A percentile compares a stretch with the other conserved stretches of the same genome.
Evolutionary conservation across 2,888 invertebrate genomes (phyloP).

Genomic region (Smittia sp.): DNA sequence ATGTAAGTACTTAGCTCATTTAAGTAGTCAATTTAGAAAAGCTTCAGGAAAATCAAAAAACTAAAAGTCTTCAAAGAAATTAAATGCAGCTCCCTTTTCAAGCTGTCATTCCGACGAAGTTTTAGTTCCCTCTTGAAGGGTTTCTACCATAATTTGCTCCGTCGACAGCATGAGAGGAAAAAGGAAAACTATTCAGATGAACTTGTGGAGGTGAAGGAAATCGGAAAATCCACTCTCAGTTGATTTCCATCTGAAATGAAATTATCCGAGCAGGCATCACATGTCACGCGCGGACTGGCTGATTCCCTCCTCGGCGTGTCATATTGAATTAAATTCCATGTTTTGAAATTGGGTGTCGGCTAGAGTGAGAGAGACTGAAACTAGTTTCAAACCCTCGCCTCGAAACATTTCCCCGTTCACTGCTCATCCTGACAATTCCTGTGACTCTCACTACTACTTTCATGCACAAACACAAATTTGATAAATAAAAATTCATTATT

Average conservation of each 20-base stretch:
- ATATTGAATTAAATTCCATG: constrained; percentile 18
- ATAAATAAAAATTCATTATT: constrained; percentile 23
- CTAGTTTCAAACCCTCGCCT: neutral
- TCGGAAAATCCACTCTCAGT: neutral
- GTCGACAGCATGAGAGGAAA: neutral
- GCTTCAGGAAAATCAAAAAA: too few species aligned
- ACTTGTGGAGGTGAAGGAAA: neutral
- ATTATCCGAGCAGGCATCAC: neutral
- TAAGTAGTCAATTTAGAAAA: too few species aligned
- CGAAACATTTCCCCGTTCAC: neutral
- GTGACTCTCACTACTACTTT: neutral
- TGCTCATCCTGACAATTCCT: neutral
- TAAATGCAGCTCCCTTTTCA: too few species aligned
- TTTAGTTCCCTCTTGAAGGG: too few species aligned
- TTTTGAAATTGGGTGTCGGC: neutral
- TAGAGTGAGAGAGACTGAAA: neutral
- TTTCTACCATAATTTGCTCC: neutral
- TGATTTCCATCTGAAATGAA: constrained; percentile 1
- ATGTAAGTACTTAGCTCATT: too few species aligned
- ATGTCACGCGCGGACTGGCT: neutral
- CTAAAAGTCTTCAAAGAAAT: too few species aligned
- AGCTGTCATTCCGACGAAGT: too few species aligned
- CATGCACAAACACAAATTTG: constrained; percentile 11
- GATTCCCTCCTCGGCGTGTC: constrained; percentile 1
- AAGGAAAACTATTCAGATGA: neutral